Percentiles rank a stretch among this genome's conserved stretches.
Conservation (phyloP, 2,113 vertebrate species). For the Xyliphius kryptos region DNA sequence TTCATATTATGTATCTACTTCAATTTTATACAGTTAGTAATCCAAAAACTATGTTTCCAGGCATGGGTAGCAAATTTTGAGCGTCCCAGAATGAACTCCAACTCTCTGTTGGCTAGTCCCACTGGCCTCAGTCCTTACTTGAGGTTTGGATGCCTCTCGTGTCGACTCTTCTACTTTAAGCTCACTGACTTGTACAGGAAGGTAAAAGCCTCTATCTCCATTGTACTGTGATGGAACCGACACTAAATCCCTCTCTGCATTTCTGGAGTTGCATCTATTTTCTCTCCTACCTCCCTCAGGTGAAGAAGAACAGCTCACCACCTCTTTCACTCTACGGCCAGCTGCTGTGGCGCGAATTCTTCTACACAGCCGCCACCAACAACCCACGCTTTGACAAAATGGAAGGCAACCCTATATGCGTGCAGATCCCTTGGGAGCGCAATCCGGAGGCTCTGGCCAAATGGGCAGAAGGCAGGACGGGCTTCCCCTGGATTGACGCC, state of each 20-base stretch:
- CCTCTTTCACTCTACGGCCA: conserved; percentile 96
- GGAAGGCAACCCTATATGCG: conserved; percentile 97
- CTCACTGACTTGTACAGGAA: conserved; percentile 95
- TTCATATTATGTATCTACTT: not conserved
- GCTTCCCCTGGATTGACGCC: conserved; percentile 97
- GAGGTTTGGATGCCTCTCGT: conserved; percentile 94
- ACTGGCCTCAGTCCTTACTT: conserved; percentile 95
- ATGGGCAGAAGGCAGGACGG: conserved; percentile 93
- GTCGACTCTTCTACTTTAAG: conserved; percentile 96
- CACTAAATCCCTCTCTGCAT: too few species aligned
- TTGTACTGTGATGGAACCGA: too few species aligned
- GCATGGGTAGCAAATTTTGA: conserved; percentile 99
- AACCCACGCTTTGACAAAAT: conserved; percentile 98
- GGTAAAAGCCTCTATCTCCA: conserved; percentile 56
- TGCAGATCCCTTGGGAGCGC: conserved; percentile 97
- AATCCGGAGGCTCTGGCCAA: conserved; percentile 95
- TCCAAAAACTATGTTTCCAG: conserved; percentile 51
- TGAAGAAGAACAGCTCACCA: conserved; percentile 96
- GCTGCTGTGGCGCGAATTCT: conserved; percentile 96
- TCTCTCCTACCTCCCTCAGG: too few species aligned
- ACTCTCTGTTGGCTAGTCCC: conserved; percentile 91
- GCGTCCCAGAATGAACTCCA: conserved; percentile 94
- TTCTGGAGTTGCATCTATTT: too few species aligned
- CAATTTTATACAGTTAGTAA: not conserved
- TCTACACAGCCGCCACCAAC: conserved; percentile 94